Percentiles rank a stretch among this genome's conserved stretches.
phyloP scores from a whole-genome alignment of 2,888 invertebrate genomes.

The Lymantria dispar region DNA sequence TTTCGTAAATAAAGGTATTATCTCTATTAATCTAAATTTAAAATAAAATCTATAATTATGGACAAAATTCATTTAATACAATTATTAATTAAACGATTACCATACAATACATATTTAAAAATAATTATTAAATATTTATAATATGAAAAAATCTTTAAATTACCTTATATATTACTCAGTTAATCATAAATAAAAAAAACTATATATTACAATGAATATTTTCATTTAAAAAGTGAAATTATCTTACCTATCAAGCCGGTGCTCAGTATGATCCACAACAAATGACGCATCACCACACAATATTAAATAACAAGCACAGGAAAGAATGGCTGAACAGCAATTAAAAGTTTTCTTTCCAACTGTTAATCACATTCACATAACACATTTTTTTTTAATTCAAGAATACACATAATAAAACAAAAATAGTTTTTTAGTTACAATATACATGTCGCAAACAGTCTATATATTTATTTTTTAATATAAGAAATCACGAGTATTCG shows the following conservation, averaged over 20 bases:
- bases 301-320: constrained; percentile 26
- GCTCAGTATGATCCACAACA: constrained; percentile 43
- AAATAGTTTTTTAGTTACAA: constrained; percentile 14
- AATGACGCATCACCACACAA: constrained; percentile 45
- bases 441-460: constrained; percentile 30
- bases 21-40: no score
- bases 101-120: no score
- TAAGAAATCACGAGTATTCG: background rate
- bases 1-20: no score
- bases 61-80: no score
- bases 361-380: constrained; percentile 37
- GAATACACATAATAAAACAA: background rate
- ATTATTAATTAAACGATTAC: no score
- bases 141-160: no score
- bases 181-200: no score
- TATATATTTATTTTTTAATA: constrained; percentile 19
- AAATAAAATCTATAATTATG: no score
- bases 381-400: constrained; percentile 13
- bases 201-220: background rate
- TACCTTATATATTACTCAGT: no score
- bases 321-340: constrained; percentile 37
- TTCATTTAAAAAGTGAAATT: background rate
- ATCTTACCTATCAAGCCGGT: constrained; percentile 37
- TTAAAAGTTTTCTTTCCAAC: constrained; percentile 34
- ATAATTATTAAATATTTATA: no score